Conservation (phyloP, 2,888 invertebrate species). For the Aphrophora alni region DNA sequence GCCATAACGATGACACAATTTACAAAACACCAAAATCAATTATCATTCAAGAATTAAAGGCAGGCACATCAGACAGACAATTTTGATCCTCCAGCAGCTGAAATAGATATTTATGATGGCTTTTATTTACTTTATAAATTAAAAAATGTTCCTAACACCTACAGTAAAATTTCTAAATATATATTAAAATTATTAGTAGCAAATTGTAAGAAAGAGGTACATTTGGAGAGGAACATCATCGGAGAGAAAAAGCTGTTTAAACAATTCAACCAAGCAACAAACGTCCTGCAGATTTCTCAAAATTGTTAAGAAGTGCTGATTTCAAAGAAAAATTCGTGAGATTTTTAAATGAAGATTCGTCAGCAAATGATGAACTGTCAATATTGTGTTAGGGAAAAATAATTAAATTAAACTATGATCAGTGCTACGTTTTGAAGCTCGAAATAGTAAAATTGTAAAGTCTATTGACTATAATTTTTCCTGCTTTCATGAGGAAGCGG, state of each 20-base stretch:
- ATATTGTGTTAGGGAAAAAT: too few relatives aligned
- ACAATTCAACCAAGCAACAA: too few relatives aligned
- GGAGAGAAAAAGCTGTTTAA: constrained; percentile 17
- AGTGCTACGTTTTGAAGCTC: too few relatives aligned
- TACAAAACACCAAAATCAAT: constrained; percentile 13
- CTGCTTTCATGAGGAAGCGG: too few relatives aligned
- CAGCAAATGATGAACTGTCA: too few relatives aligned
- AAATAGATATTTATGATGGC: constrained; percentile 53
- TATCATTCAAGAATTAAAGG: neutral
- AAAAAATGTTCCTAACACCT: constrained; percentile 53
- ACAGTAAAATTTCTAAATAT: constrained; percentile 52
- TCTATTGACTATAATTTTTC: too few relatives aligned
- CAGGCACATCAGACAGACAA: neutral
- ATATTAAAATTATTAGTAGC: constrained; percentile 47
- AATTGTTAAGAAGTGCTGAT: constrained; percentile 33
- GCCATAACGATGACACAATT: constrained; percentile 3
- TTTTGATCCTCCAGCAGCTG: constrained; percentile 42
- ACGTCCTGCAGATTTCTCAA: too few relatives aligned
- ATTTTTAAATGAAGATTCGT: too few relatives aligned
- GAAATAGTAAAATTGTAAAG: too few relatives aligned
- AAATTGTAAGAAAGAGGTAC: too few relatives aligned
- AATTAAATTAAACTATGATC: too few relatives aligned
- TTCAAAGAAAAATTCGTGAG: neutral
- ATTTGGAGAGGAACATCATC: constrained; percentile 50
- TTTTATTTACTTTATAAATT: constrained; percentile 53